phyloP scores from a whole-genome alignment of 2,888 invertebrate species.

The Syrista parreyssii region DNA sequence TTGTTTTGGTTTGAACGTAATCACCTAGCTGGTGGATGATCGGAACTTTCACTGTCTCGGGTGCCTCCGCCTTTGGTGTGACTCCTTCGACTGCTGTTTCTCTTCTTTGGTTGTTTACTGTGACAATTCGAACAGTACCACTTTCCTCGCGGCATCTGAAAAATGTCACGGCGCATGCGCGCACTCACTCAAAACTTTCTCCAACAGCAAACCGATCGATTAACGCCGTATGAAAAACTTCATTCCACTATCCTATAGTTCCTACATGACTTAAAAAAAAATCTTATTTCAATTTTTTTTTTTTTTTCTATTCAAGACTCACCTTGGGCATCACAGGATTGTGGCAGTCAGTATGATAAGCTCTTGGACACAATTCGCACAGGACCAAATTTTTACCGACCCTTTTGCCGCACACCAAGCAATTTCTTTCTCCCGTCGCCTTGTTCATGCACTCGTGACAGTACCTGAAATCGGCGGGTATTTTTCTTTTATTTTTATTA shows the following conservation, averaged over 20 bases:
- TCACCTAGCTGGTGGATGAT: conserved; percentile 71
- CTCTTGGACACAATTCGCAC: conserved; percentile 91
- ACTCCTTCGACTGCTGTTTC: conserved; percentile 64
- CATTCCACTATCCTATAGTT: neutral
- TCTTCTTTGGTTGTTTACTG: conserved; percentile 80
- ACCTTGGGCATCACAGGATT: conserved; percentile 87
- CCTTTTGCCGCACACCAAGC: conserved; percentile 91
- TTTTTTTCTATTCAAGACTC: conserved; percentile 23
- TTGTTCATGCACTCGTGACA: conserved; percentile 96
- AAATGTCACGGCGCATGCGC: conserved; percentile 5
- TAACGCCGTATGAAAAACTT: neutral
- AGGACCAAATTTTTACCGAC: conserved; percentile 79
- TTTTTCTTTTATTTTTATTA: neutral
- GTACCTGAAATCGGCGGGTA: conserved; percentile 73
- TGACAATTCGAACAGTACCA: conserved; percentile 93
- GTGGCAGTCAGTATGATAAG: conserved; percentile 94
- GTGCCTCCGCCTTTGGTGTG: conserved; percentile 67
- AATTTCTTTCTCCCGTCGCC: conserved; percentile 91
- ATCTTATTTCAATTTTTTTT: neutral
- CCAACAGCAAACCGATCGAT: neutral
- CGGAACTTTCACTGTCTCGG: conserved; percentile 71
- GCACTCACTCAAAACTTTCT: neutral
- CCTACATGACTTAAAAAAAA: neutral
- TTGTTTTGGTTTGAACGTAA: conserved; percentile 61
- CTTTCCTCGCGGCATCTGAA: conserved; percentile 81